These are phyloP conservation scores for Cercocebus atys DNA, from an alignment of 2,113 vertebrate species.

Conservation along the genomic window DNA sequence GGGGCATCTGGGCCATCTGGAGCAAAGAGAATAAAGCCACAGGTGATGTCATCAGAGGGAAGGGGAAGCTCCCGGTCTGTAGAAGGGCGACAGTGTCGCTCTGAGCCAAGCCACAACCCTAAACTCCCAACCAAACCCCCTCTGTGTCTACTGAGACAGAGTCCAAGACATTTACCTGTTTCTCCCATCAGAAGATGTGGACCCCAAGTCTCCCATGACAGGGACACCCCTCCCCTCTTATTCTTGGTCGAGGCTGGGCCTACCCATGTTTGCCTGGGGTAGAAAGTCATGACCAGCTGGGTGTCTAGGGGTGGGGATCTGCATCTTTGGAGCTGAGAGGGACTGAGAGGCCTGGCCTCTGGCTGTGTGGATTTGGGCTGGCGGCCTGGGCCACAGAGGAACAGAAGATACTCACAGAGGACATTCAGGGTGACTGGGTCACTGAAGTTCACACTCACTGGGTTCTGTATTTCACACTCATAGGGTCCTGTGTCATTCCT, in stretches of 20 bases:
- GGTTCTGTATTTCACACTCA: background rate
- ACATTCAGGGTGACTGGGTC: background rate
- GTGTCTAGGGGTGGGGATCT: background rate
- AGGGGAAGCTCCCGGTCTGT: background rate
- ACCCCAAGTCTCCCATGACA: background rate
- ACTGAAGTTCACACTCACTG: background rate
- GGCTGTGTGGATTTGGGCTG: background rate
- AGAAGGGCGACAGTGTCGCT: background rate
- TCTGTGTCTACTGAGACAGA: background rate
- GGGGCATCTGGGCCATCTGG: background rate
- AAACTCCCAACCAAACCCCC: background rate
- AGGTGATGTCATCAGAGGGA: background rate
- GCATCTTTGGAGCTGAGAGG: background rate
- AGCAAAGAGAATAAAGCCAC: background rate
- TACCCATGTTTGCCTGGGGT: too few relatives aligned
- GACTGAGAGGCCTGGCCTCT: background rate
- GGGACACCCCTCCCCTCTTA: background rate
- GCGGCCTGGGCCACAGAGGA: background rate
- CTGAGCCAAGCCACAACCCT: background rate
- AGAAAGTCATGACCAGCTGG: background rate
- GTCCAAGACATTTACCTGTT: background rate
- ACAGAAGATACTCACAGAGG: background rate
- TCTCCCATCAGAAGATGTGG: background rate
- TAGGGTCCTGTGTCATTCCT: conserved; percentile 11
- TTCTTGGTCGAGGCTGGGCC: background rate